Base-by-base conservation (phyloP, 1,140 invertebrate genomes). In the Cheumatopsyche charites region DNA sequence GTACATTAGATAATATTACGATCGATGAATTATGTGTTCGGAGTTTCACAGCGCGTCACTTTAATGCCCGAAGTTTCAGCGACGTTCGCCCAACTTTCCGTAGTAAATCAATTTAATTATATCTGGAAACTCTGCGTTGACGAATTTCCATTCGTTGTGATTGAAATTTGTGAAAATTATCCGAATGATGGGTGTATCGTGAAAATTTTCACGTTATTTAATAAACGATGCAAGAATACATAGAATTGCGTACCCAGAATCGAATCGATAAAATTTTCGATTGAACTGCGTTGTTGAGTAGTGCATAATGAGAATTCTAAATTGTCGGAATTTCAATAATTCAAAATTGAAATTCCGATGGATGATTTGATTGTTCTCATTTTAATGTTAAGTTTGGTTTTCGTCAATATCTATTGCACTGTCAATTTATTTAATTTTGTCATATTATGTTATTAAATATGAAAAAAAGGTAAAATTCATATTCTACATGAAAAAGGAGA, bases 71-170 rank as follows among this genome's bases (percentile, higher is more conserved):
- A 58, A 58, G 21, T 55, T 58, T 58, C 43, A 2, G 55, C 55
- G 55, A 21, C 55, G 55, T 23, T 17, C 23, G 55, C 17, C 12
- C 12, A 58, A 58, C 55, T 58, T 58, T 58, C 55, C 17, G 21
- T 58, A 58, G 55, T 58, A 58, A 58, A 58, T 58, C 55, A 58
- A 58, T 58, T 58, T 23, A 58, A 58, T 58, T 58, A 58, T 12
- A 23, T 12, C 21, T 5, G 9, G 21, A 9, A 12, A 58, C 11
- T 36, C 9, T 36, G 29, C 29, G 29, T 36, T 36, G 55, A 58
- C 55, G 21, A 58, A 58, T 58, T 58, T 58, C 25, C 19, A 9
- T 58, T 12, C 21, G 55, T 52, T 52, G 15, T 19, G 47, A 17
- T 52, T 52, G 19, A 52, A 52, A 52, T 52, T 52, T 52, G 13